Conservation (phyloP, 2,113 vertebrate species). For the Nesogale talazaci region DNA sequence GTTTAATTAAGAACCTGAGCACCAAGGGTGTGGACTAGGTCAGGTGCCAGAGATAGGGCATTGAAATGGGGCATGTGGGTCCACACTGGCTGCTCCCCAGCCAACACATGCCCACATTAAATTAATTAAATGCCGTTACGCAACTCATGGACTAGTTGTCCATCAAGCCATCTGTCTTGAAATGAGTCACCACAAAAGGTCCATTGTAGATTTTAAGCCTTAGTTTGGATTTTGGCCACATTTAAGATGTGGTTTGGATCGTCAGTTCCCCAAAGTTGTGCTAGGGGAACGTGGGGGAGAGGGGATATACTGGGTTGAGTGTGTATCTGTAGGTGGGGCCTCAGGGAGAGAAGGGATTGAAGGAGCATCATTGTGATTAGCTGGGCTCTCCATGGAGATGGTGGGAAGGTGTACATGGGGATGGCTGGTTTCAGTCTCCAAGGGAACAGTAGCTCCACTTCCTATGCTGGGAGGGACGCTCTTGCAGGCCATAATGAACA, state of each 20-base stretch:
- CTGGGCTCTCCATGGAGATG: neutral
- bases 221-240: neutral
- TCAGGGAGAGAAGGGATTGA: neutral
- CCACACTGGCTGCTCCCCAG: neutral
- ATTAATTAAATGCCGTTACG: neutral
- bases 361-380: neutral
- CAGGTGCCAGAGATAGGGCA: neutral
- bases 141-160: neutral
- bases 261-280: neutral
- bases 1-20: neutral
- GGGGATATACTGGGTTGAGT: neutral
- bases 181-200: neutral
- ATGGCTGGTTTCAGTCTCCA: too few species aligned
- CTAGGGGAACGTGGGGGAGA: neutral
- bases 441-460: neutral
- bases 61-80: neutral
- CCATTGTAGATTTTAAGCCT: neutral
- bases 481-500: neutral
- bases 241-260: fast-evolving
- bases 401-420: too few species aligned
- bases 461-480: neutral
- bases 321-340: neutral
- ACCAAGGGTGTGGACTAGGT: neutral
- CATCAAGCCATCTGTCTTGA: neutral
- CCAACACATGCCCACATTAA: fast-evolving